phyloP scores from a whole-genome alignment of 2,113 vertebrate species.

The Rafetus swinhoei region DNA sequence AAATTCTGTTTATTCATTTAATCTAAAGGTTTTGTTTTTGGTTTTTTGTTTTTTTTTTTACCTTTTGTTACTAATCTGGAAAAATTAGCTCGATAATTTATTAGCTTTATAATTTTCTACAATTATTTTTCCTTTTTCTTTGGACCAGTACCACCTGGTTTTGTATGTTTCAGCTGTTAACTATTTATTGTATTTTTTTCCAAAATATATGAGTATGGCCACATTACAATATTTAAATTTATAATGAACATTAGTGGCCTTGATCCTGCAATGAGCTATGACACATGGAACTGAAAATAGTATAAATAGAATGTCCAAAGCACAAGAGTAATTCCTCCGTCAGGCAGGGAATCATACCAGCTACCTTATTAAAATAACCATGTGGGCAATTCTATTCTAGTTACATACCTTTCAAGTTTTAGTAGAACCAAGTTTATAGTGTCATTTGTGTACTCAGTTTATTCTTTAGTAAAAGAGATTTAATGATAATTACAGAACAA shows the following conservation, averaged over 20 bases:
- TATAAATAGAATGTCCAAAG: constrained; percentile 2
- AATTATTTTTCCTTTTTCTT: background rate
- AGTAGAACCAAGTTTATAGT: background rate
- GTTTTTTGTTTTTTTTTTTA: background rate
- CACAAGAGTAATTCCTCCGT: constrained; percentile 40
- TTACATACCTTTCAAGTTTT: constrained; percentile 21
- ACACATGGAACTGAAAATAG: constrained; percentile 31
- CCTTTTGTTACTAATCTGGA: background rate
- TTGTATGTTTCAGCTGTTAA: background rate
- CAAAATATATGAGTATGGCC: background rate
- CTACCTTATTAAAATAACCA: constrained; percentile 61
- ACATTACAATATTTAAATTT: background rate
- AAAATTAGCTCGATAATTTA: background rate
- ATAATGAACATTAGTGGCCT: background rate
- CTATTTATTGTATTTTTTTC: background rate
- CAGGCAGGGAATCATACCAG: constrained; percentile 21
- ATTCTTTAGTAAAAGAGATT: background rate
- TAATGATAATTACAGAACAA: background rate
- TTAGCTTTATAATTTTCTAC: background rate
- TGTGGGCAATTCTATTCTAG: constrained; percentile 17
- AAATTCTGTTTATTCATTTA: background rate
- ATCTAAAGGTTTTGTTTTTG: background rate
- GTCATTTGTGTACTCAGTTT: background rate
- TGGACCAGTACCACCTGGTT: background rate
- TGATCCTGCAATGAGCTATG: background rate